Conservation (phyloP, 2,797 vertebrate species). For the Onychomys leucogaster region DNA sequence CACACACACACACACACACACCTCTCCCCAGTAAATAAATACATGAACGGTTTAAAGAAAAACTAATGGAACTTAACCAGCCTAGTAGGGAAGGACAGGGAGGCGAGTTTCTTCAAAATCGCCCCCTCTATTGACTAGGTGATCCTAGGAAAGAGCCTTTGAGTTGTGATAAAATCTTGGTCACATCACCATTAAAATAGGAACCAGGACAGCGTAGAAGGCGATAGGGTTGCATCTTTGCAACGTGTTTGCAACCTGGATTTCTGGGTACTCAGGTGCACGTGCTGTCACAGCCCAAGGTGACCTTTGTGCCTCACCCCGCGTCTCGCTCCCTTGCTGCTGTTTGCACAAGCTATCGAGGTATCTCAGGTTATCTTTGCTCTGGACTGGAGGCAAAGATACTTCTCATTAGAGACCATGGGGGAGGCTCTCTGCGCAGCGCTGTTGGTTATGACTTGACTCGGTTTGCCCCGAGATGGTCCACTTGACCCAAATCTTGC, state of each 20-base stretch:
- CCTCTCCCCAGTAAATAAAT: neutral
- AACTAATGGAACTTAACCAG: neutral
- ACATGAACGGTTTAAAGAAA: neutral
- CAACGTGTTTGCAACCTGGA: neutral
- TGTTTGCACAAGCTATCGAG: conserved; percentile 77
- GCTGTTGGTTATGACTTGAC: conserved; percentile 50
- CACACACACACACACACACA: no score
- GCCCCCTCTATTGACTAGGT: neutral
- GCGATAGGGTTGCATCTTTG: neutral
- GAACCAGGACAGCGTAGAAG: neutral
- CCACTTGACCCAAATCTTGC: neutral
- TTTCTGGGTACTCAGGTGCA: neutral
- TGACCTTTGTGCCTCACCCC: conserved; percentile 52
- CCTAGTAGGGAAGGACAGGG: neutral
- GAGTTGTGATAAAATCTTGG: neutral
- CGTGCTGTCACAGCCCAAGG: neutral
- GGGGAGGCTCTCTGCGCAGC: conserved; percentile 62
- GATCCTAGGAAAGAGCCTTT: neutral
- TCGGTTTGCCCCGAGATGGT: conserved; percentile 1
- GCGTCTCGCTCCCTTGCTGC: conserved; percentile 62
- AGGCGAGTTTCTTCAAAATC: neutral
- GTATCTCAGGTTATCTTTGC: conserved; percentile 71
- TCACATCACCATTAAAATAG: neutral
- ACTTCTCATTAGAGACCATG: conserved; percentile 71
- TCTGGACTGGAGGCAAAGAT: conserved; percentile 77